Percentiles rank a stretch among this genome's conserved stretches.
Conservation (phyloP, 1,140 invertebrate species). For the Lasioglossum baleicum region DNA sequence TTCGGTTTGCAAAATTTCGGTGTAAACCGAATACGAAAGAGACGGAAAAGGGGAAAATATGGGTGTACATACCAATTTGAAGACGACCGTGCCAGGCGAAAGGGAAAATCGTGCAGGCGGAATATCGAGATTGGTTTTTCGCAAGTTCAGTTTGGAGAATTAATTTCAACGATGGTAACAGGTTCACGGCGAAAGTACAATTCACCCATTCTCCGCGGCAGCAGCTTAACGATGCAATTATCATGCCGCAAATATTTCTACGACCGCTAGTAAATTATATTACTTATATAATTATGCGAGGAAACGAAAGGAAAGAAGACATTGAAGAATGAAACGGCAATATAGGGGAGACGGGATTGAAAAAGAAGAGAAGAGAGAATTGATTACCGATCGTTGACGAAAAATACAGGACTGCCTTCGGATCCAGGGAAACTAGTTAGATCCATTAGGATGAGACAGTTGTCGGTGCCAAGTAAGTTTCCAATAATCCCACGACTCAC, state of each 20-base stretch:
- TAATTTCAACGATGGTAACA: conserved; percentile 70
- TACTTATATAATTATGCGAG: too few species aligned
- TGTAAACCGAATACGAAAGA: too few species aligned
- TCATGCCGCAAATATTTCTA: conserved; percentile 76
- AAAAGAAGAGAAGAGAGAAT: too few species aligned
- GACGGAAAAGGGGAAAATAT: too few species aligned
- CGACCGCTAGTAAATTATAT: conserved; percentile 45
- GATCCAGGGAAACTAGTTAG: conserved; percentile 81
- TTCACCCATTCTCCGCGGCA: conserved; percentile 83
- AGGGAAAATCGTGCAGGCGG: background rate
- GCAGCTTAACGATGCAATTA: conserved; percentile 82
- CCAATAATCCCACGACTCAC: conserved; percentile 81
- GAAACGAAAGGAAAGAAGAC: too few species aligned
- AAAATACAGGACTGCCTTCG: conserved; percentile 81
- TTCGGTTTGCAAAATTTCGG: too few species aligned
- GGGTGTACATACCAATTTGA: too few species aligned
- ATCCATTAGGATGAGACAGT: conserved; percentile 82
- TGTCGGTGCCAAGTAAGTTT: conserved; percentile 79
- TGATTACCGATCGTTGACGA: conserved; percentile 21
- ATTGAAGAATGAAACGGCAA: too few species aligned
- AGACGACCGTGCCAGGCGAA: background rate
- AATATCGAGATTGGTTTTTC: background rate
- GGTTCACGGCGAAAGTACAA: conserved; percentile 81
- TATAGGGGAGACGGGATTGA: too few species aligned
- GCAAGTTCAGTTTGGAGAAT: conserved; percentile 46